phyloP scores from a whole-genome alignment of 2,113 vertebrate species.

The Sinocyclocheilus grahami region DNA sequence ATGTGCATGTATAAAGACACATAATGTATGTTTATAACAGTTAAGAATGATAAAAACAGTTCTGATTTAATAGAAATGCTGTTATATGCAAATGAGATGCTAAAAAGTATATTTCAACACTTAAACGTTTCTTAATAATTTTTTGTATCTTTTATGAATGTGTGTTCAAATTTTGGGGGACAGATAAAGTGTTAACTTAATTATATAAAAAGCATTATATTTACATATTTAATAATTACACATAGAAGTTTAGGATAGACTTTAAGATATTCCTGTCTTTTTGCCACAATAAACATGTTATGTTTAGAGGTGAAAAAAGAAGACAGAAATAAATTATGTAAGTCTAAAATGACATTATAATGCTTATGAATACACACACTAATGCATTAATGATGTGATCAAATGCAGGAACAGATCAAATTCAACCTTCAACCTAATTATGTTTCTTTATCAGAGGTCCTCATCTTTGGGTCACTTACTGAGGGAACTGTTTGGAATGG shows the following conservation, averaged over 20 bases:
- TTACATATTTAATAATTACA: conserved; percentile 9
- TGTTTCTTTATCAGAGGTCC: too few relatives aligned
- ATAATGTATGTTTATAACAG: not conserved
- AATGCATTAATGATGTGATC: not conserved
- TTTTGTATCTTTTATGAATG: too few relatives aligned
- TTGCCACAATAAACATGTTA: conserved; percentile 46
- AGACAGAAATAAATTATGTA: conserved; percentile 51
- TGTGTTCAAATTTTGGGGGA: conserved; percentile 14
- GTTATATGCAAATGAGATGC: too few relatives aligned
- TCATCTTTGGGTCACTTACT: too few relatives aligned
- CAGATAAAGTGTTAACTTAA: conserved; percentile 68
- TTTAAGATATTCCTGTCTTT: conserved; percentile 56
- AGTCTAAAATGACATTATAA: conserved; percentile 36
- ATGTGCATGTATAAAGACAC: not conserved
- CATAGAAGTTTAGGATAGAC: conserved; percentile 48
- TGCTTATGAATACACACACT: not conserved
- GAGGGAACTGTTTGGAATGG: conserved; percentile 31
- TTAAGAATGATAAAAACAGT: too few relatives aligned
- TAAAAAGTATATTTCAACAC: not conserved
- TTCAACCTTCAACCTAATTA: too few relatives aligned
- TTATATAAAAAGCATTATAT: conserved; percentile 47
- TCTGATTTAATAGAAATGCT: too few relatives aligned
- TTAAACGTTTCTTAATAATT: too few relatives aligned
- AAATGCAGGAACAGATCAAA: conserved; percentile 46
- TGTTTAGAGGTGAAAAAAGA: conserved; percentile 54